Evolutionary conservation across 2,797 vertebrate genomes (phyloP).

Genomic region (Acridotheres tristis): DNA sequence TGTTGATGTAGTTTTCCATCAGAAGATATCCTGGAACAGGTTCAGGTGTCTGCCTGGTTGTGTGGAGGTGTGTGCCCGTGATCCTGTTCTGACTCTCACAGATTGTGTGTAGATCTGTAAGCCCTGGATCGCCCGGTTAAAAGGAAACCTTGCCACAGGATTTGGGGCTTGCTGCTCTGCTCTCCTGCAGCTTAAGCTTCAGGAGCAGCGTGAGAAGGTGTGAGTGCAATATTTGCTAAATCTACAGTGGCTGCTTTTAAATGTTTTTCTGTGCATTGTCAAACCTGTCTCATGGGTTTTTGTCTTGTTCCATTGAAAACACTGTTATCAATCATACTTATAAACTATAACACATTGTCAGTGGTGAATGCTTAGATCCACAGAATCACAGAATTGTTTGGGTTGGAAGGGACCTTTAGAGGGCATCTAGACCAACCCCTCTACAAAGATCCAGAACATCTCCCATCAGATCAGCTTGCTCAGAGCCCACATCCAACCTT

Average conservation of each 20-base stretch:
- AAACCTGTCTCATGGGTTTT: background rate
- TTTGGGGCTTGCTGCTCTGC: background rate
- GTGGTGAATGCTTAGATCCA: background rate
- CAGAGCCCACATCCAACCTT: background rate
- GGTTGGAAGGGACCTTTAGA: background rate
- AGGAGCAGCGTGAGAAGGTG: background rate
- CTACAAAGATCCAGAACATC: accelerated
- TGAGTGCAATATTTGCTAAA: background rate
- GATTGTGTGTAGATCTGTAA: background rate
- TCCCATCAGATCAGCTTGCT: background rate
- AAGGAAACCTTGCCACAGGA: accelerated
- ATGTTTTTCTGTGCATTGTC: background rate
- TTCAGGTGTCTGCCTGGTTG: background rate
- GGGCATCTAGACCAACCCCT: background rate
- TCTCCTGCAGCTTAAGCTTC: background rate
- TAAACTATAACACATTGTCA: background rate
- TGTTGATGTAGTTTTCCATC: background rate
- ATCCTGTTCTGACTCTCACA: accelerated
- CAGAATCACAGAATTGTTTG: background rate
- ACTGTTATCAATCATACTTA: background rate
- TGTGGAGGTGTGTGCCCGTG: accelerated
- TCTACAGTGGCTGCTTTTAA: background rate
- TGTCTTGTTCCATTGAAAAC: background rate
- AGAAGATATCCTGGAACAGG: background rate
- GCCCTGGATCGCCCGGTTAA: background rate